These are phyloP conservation scores for Campopleginae sp. DNA, from an alignment of 2,888 invertebrate species.

Conservation along the genomic window DNA sequence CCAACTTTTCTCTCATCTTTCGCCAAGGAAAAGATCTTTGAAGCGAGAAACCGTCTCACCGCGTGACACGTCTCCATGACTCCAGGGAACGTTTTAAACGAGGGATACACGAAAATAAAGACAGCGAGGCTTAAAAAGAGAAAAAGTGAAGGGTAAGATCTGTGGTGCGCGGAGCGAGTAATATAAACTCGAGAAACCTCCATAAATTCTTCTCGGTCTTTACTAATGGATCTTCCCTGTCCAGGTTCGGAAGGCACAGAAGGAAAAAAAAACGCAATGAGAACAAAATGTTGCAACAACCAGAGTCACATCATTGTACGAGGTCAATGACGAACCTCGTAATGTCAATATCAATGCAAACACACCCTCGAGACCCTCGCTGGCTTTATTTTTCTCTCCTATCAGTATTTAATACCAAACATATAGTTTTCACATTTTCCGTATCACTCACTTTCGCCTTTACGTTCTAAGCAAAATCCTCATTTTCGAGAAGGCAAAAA, in stretches of 20 bases:
- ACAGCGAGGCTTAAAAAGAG: constrained; percentile 24
- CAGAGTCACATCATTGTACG: background rate
- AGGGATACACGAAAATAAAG: constrained; percentile 36
- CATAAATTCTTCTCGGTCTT: constrained; percentile 68
- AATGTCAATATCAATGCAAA: background rate
- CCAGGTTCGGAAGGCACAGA: constrained; percentile 66
- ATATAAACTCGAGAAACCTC: constrained; percentile 49
- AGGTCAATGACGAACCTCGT: background rate
- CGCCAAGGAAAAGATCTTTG: constrained; percentile 50
- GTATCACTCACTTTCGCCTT: background rate
- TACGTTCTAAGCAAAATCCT: background rate
- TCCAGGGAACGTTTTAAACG: constrained; percentile 42
- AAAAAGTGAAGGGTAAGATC: constrained; percentile 42
- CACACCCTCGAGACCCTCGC: background rate
- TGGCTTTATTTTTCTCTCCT: background rate
- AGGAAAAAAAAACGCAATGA: constrained; percentile 31
- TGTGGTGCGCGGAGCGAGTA: constrained; percentile 12
- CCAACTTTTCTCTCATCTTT: background rate
- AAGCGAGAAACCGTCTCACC: constrained; percentile 58
- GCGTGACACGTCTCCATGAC: constrained; percentile 56
- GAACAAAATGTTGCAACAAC: constrained; percentile 15
- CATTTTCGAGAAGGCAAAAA: background rate
- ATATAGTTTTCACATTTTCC: background rate
- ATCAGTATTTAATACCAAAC: background rate
- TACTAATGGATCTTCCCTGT: constrained; percentile 78